Percentiles rank a stretch among this genome's conserved stretches.
These are phyloP conservation scores for Speoplatyrhinus poulsoni DNA, from an alignment of 2,113 vertebrate species.

Conservation along the genomic window DNA sequence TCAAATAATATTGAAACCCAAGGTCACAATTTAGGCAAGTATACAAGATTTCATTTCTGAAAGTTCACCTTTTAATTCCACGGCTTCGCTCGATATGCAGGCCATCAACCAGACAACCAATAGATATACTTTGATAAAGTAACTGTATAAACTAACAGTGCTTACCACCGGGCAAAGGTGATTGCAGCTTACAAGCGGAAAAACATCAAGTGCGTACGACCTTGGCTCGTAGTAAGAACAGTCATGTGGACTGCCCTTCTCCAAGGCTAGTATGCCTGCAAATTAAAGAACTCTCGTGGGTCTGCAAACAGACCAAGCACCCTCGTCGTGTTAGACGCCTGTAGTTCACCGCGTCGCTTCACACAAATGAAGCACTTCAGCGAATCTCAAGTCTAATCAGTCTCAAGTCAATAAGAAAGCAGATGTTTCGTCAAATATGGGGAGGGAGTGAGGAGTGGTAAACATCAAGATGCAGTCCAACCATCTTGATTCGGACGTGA, in stretches of 20 bases:
- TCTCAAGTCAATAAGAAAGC: slow-evolving; percentile 23
- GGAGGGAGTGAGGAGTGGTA: slow-evolving; percentile 6
- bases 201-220: slow-evolving; percentile 10
- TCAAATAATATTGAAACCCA: slow-evolving; percentile 1
- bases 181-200: slow-evolving; percentile 10
- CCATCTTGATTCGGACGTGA: slow-evolving; percentile 27
- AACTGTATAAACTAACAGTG: slow-evolving; percentile 21
- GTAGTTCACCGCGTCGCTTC: background rate
- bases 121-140: slow-evolving; percentile 32
- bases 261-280: slow-evolving; percentile 50
- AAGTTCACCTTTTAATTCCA: slow-evolving; percentile 34
- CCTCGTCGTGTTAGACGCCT: background rate
- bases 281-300: slow-evolving; percentile 41
- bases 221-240: background rate
- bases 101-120: slow-evolving; percentile 15
- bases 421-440: slow-evolving; percentile 18
- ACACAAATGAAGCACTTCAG: slow-evolving; percentile 18
- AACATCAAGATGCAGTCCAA: slow-evolving; percentile 12
- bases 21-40: slow-evolving; percentile 23
- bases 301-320: slow-evolving; percentile 20
- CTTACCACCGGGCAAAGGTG: slow-evolving; percentile 24
- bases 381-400: slow-evolving; percentile 23
- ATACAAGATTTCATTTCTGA: slow-evolving; percentile 27
- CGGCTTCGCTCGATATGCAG: slow-evolving; percentile 29
- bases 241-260: slow-evolving; percentile 29